Base-by-base conservation (phyloP, 1,140 invertebrate species). In the Druon quercuslanigerum region DNA sequence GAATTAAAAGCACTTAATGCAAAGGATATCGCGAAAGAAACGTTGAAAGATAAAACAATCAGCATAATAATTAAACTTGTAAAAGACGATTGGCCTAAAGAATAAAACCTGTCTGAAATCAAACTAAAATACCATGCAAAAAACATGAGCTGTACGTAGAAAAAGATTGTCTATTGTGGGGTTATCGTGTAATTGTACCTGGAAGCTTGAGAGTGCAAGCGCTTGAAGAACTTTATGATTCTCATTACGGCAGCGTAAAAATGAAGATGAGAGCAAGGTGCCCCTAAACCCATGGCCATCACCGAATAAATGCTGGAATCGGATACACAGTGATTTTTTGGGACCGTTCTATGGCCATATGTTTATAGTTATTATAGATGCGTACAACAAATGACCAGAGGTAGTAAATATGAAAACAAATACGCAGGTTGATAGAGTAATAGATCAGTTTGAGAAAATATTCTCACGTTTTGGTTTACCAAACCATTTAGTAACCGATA, bases 231-330 rank as follows among this genome's bases (percentile, higher is more conserved):
- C 80, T 92, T 92, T 3, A 25, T 84, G 73, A 51, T 4, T 83
- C 83, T 7, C 91, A 92, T 83, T 82, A 87, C 51, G 89, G 91
- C 14, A 89, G 90, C 16, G 85, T 87, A 7, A 86, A 89, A 71
- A 91, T 91, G 84, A 92, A 92, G 75, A 72, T 78, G 40, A 51
- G 88, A 12, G 88, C 90, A 14, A 84, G 66, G 56, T 78, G 52
- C 72, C 81, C 12, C 73, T 80, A 50, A 79, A 79, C 25, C 80
- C 82, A 8, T 92, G 90, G 92, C 74, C 79, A n/a, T 79, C 72
- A 40, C 82, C 90, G 12, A 82, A 79, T 40, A 83, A 74, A 76
- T 89, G 88, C 6, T 93, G 91, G 91, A 80, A 85, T 20, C 78
- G 92, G 54, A 74, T 93, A 75, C 73, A 85, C 57, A 83, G 85